phyloP scores from a whole-genome alignment of 2,888 invertebrate genomes.

The Epinotia bilunana region DNA sequence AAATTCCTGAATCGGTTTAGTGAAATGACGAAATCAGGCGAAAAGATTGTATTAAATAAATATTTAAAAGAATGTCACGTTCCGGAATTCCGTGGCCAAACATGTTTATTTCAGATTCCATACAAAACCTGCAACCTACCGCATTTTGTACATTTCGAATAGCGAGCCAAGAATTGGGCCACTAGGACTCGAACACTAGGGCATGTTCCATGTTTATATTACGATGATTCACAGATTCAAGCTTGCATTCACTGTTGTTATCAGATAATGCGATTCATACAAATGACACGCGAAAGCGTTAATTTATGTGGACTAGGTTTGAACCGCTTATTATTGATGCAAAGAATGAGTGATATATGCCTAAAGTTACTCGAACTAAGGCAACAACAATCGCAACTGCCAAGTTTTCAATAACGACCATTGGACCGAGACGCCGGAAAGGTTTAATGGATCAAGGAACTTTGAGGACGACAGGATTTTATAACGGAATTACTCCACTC shows the following conservation, averaged over 20 bases:
- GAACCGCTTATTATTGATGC: background rate
- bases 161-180: conserved; percentile 5
- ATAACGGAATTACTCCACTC: conserved; percentile 32
- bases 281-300: background rate
- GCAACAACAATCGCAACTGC: conserved; percentile 11
- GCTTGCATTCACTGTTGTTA: background rate
- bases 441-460: conserved; percentile 21
- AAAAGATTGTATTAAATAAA: background rate
- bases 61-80: background rate
- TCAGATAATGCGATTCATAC: background rate
- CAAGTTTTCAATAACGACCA: conserved; percentile 23
- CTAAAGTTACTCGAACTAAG: background rate
- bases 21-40: too few species aligned
- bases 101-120: background rate
- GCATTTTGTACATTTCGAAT: background rate
- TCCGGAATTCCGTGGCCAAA: background rate
- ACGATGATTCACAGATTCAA: background rate
- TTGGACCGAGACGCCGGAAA: conserved; percentile 11
- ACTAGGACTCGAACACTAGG: background rate
- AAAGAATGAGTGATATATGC: background rate
- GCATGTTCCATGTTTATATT: background rate
- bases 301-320: background rate
- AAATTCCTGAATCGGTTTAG: too few species aligned
- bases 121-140: background rate
- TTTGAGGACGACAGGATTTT: conserved; percentile 28